Percentiles rank a stretch among this genome's conserved stretches.
phyloP scores from a whole-genome alignment of 1,140 invertebrate genomes.

The Drosophila carrolli region DNA sequence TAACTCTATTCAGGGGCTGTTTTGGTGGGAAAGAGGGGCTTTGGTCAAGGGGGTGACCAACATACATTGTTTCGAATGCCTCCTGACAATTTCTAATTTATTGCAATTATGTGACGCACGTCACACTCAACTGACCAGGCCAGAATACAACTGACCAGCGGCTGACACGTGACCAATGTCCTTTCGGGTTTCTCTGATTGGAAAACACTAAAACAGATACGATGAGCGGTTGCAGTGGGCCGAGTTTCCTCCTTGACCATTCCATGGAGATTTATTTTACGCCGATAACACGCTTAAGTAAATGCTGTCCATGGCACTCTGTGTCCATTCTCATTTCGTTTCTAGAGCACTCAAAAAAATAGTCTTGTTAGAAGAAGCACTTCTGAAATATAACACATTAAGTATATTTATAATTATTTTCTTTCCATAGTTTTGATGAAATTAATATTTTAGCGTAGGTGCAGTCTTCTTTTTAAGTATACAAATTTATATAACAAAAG shows the following conservation, averaged over 20 bases:
- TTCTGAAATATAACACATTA: not conserved
- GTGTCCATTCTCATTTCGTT: conserved; percentile 20
- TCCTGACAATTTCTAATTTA: conserved; percentile 82
- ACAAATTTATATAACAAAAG: too few species aligned
- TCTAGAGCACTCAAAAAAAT: not conserved
- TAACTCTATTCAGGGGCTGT: conserved; percentile 16
- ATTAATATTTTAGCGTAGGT: too few species aligned
- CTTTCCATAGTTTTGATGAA: too few species aligned
- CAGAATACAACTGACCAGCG: conserved; percentile 42
- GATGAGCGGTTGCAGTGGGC: conserved; percentile 5
- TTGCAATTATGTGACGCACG: conserved; percentile 83
- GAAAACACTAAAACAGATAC: conserved; percentile 81
- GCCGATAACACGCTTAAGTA: conserved; percentile 83
- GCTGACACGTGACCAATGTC: conserved; percentile 74
- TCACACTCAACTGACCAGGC: conserved; percentile 70
- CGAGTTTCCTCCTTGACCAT: conserved; percentile 48
- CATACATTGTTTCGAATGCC: conserved; percentile 68
- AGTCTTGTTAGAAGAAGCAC: not conserved
- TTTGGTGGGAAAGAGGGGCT: not conserved
- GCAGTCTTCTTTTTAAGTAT: too few species aligned
- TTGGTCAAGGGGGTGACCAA: conserved; percentile 1
- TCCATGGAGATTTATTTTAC: conserved; percentile 77
- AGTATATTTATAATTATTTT: not conserved
- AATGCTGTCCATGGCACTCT: conserved; percentile 58
- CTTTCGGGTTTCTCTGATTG: conserved; percentile 67